phyloP scores from a whole-genome alignment of 1,140 invertebrate species.

The Gryllus bimaculatus region DNA sequence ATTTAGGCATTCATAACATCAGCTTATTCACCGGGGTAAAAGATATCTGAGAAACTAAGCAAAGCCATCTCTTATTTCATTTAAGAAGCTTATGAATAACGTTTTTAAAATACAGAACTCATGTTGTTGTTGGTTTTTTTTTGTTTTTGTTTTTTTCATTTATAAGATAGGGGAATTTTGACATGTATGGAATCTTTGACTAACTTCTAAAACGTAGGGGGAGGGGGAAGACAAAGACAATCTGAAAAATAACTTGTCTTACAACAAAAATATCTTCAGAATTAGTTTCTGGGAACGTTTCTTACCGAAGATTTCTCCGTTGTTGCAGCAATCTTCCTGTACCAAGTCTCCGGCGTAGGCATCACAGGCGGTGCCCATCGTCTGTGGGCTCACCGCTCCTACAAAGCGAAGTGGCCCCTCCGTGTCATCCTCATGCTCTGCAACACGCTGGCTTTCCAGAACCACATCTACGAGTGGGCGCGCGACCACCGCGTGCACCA shows the following conservation, averaged over 20 bases:
- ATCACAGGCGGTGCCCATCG: slow-evolving; percentile 92
- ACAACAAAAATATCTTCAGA: background rate
- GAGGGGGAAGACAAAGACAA: background rate
- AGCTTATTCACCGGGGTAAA: no score
- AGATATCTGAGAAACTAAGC: no score
- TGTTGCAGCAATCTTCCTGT: slow-evolving; percentile 54
- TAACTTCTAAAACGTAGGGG: background rate
- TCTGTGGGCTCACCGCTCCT: slow-evolving; percentile 87
- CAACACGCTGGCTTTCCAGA: slow-evolving; percentile 86
- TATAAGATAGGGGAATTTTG: no score
- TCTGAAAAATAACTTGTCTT: background rate
- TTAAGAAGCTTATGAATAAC: no score
- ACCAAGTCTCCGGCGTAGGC: slow-evolving; percentile 62
- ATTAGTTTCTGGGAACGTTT: background rate
- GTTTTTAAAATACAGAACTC: no score
- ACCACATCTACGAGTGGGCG: slow-evolving; percentile 87
- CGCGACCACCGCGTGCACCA: slow-evolving; percentile 94
- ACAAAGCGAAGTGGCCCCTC: slow-evolving; percentile 86
- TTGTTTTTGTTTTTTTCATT: no score
- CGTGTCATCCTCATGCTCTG: slow-evolving; percentile 62
- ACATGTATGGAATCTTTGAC: background rate
- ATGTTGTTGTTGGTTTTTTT: no score
- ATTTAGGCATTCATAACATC: no score
- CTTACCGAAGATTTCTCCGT: background rate
- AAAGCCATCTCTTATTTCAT: no score